A percentile compares a stretch with the other conserved stretches of the same genome.
phyloP scores from a whole-genome alignment of 2,113 vertebrate genomes.

The Crotalus horridus region DNA sequence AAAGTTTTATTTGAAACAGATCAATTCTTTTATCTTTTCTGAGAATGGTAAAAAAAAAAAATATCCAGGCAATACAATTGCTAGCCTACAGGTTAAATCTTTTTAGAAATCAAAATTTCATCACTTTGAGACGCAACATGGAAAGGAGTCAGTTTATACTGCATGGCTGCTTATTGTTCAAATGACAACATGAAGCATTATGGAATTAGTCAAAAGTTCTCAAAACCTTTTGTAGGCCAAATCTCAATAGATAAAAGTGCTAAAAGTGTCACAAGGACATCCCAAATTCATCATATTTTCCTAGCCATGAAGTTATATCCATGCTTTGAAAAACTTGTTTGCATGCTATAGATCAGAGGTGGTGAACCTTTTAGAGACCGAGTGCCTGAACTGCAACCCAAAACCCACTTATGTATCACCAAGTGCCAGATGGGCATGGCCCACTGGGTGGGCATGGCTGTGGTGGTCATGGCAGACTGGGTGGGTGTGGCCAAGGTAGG shows the following conservation, averaged over 20 bases:
- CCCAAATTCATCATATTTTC: not conserved
- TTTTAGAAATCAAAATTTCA: not conserved
- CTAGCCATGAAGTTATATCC: not conserved
- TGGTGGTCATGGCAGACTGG: too few relatives aligned
- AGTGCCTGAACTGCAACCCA: too few relatives aligned
- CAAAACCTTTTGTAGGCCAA: not conserved
- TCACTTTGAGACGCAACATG: not conserved
- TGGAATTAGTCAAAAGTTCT: not conserved
- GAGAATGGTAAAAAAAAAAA: slow-evolving; percentile 41
- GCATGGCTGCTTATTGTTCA: not conserved
- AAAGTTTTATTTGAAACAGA: not conserved
- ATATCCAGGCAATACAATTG: slow-evolving; percentile 65
- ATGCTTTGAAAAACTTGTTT: not conserved
- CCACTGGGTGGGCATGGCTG: too few relatives aligned
- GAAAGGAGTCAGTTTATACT: not conserved
- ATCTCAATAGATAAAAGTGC: not conserved
- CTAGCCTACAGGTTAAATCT: not conserved
- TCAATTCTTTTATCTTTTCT: not conserved
- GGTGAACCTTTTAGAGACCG: too few relatives aligned
- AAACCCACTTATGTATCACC: too few relatives aligned
- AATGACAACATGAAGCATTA: not conserved
- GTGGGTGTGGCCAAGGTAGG: too few relatives aligned
- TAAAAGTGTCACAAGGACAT: not conserved
- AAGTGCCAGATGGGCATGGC: too few relatives aligned
- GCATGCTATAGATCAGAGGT: not conserved